A percentile compares a stretch with the other conserved stretches of the same genome.
Evolutionary conservation across 1,140 invertebrate species (phyloP).

Genomic region (Dendroctonus ponderosae): DNA sequence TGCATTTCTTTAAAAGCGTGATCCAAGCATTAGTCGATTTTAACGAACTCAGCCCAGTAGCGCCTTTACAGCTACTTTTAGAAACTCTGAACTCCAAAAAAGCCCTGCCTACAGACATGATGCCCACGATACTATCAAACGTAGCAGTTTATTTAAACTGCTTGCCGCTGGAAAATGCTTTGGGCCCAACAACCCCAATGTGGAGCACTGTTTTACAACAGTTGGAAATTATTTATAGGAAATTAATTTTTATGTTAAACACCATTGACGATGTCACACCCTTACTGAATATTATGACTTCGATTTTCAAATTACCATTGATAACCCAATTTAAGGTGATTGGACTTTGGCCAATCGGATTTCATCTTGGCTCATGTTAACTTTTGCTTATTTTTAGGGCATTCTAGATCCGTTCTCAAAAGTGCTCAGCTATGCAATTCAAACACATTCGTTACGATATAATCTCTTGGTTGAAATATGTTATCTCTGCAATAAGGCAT

Average conservation of each 20-base stretch:
- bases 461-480: slow-evolving; percentile 85
- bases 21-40: slow-evolving; percentile 93
- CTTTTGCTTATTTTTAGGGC: slow-evolving; percentile 55
- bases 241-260: slow-evolving; percentile 71
- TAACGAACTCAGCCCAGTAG: slow-evolving; percentile 91
- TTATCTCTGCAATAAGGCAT: slow-evolving; percentile 83
- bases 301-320: slow-evolving; percentile 80
- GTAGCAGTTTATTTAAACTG: slow-evolving; percentile 91
- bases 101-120: slow-evolving; percentile 72
- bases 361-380: not conserved
- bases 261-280: slow-evolving; percentile 73
- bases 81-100: slow-evolving; percentile 91
- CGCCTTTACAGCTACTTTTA: slow-evolving; percentile 86
- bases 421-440: slow-evolving; percentile 85
- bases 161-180: slow-evolving; percentile 78
- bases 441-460: slow-evolving; percentile 84
- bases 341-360: not conserved
- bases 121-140: slow-evolving; percentile 79
- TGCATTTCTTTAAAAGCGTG: slow-evolving; percentile 90
- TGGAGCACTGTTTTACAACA: slow-evolving; percentile 81
- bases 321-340: slow-evolving; percentile 76
- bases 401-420: slow-evolving; percentile 96
- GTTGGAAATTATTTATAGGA: slow-evolving; percentile 81
- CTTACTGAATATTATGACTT: slow-evolving; percentile 80
- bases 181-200: slow-evolving; percentile 62